A percentile compares a stretch with the other conserved stretches of the same genome.
Evolutionary conservation across 2,888 invertebrate species (phyloP).

Genomic region (Enchytraeus crypticus): DNA sequence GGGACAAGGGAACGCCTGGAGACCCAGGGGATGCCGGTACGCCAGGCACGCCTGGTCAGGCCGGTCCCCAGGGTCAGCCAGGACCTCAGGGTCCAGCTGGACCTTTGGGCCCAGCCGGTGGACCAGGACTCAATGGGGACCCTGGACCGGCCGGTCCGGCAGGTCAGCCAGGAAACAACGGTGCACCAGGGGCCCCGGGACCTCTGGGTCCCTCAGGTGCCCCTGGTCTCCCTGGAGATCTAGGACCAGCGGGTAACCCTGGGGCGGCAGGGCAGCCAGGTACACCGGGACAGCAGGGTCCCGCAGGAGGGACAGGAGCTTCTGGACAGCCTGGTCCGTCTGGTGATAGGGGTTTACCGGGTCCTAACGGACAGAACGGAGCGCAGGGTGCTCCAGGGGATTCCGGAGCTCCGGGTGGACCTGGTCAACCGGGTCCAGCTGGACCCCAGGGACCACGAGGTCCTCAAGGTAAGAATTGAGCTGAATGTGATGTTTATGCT

Average conservation of each 20-base stretch:
- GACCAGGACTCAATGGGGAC: conserved; percentile 9
- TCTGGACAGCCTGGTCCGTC: conserved; percentile 9
- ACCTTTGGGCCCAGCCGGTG: conserved; percentile 10
- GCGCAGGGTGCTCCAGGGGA: conserved; percentile 12
- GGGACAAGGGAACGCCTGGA: conserved; percentile 6
- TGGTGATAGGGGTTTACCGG: conserved; percentile 36
- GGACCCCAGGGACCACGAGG: conserved; percentile 13
- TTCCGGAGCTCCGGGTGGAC: conserved; percentile 17
- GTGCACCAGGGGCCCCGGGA: conserved; percentile 41
- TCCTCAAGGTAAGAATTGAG: neutral
- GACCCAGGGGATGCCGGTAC: neutral
- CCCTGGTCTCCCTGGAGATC: conserved; percentile 34
- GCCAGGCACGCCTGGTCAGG: neutral
- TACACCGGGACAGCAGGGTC: neutral
- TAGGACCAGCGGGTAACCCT: conserved; percentile 17
- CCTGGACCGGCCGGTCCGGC: conserved; percentile 40
- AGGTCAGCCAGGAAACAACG: conserved; percentile 49
- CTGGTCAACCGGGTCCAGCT: conserved; percentile 11
- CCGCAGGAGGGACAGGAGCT: conserved; percentile 23
- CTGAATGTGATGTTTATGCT: neutral
- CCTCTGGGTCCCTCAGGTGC: conserved; percentile 18
- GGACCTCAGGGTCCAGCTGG: conserved; percentile 8
- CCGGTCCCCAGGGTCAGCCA: neutral
- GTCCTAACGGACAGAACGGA: conserved; percentile 55
- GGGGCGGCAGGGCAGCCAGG: neutral